These are phyloP conservation scores for Cepphus grylle DNA, from an alignment of 2,113 vertebrate species.

Conservation along the genomic window DNA sequence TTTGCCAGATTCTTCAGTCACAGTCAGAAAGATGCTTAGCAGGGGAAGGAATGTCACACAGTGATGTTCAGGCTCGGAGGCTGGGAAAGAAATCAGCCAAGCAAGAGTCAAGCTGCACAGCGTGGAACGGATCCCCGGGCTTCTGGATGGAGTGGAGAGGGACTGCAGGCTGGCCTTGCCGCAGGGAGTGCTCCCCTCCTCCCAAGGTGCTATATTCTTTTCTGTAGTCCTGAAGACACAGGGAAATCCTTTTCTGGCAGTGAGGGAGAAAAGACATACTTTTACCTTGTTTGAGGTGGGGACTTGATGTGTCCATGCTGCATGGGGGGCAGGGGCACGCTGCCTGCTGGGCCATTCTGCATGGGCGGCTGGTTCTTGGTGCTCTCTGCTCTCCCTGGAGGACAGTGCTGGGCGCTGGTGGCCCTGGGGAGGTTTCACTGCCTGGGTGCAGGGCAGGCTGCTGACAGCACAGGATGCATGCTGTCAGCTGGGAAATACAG, in stretches of 20 bases:
- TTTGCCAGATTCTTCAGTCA: conserved; percentile 11
- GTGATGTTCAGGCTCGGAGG: background rate
- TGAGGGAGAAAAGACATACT: background rate
- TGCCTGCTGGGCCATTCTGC: background rate
- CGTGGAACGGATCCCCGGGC: background rate
- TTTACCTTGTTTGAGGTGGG: background rate
- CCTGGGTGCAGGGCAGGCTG: background rate
- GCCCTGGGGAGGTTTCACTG: background rate
- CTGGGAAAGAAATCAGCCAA: background rate
- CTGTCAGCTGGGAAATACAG: background rate
- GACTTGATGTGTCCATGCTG: background rate
- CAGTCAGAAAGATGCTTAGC: conserved; percentile 20
- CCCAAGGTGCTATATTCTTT: background rate
- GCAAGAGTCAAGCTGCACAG: background rate
- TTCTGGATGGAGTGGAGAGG: background rate
- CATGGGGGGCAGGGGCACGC: background rate
- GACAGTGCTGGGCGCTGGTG: background rate
- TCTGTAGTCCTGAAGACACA: background rate
- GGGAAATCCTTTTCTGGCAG: background rate
- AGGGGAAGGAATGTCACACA: background rate
- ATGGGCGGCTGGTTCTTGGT: background rate
- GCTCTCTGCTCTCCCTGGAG: background rate
- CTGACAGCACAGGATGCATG: background rate
- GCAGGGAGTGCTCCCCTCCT: background rate
- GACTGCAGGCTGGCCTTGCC: conserved; percentile 5